phyloP scores from a whole-genome alignment of 2,113 vertebrate species.

The Lamprotornis superbus region DNA sequence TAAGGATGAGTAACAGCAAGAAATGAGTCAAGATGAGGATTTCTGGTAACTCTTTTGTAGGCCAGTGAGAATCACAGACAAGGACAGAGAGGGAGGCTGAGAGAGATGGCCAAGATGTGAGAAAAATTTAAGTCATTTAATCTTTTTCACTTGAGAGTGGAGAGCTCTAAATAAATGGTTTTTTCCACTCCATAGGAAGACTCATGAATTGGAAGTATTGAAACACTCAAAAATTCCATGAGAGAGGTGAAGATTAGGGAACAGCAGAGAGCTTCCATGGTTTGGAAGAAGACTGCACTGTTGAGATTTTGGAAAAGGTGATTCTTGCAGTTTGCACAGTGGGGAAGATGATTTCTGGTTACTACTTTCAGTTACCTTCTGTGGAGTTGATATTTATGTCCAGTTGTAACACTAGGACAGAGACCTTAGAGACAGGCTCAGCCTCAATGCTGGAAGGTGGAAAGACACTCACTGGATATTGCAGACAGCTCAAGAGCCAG shows the following conservation, averaged over 20 bases:
- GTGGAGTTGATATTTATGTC: not conserved
- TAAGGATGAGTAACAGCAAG: constrained; percentile 32
- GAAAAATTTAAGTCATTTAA: not conserved
- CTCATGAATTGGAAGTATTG: not conserved
- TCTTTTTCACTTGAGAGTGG: not conserved
- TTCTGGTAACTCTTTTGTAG: not conserved
- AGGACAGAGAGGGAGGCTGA: not conserved
- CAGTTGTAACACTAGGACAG: not conserved
- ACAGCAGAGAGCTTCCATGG: not conserved
- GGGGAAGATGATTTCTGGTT: not conserved
- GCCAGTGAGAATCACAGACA: not conserved
- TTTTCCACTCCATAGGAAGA: not conserved
- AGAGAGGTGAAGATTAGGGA: not conserved
- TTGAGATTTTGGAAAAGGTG: not conserved
- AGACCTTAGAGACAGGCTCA: not conserved
- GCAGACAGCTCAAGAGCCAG: not conserved
- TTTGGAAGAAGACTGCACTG: not conserved
- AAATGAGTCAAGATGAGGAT: not conserved
- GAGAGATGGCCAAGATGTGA: not conserved
- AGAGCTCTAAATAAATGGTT: not conserved
- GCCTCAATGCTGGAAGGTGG: not conserved
- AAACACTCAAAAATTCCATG: not conserved
- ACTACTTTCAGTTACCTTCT: not conserved
- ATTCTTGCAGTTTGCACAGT: not conserved
- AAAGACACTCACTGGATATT: not conserved